Percentiles rank a stretch among this genome's conserved stretches.
phyloP scores from a whole-genome alignment of 2,888 invertebrate genomes.

The Nomada lathburiana region DNA sequence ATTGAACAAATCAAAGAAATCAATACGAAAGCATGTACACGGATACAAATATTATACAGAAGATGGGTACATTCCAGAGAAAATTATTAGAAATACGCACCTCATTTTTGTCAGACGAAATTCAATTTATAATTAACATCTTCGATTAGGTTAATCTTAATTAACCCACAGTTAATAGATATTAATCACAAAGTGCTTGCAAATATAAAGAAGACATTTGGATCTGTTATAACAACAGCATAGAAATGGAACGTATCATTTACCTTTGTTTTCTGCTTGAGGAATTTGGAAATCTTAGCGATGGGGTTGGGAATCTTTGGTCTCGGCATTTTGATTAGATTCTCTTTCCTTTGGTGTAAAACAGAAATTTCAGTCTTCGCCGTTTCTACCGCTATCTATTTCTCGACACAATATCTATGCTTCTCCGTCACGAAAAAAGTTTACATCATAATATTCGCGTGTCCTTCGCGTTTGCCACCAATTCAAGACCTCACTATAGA shows the following conservation, averaged over 20 bases:
- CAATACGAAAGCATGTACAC: too few species aligned
- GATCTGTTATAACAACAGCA: too few species aligned
- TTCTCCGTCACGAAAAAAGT: background rate
- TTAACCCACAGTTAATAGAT: too few species aligned
- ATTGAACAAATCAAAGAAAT: too few species aligned
- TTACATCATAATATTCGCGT: constrained; percentile 24
- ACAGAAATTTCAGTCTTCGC: background rate
- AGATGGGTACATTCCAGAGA: too few species aligned
- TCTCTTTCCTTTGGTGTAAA: background rate
- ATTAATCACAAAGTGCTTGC: too few species aligned
- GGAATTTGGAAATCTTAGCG: constrained; percentile 83
- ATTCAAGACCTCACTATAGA: constrained; percentile 4
- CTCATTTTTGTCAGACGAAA: too few species aligned
- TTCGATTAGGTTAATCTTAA: too few species aligned
- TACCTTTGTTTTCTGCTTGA: constrained; percentile 85
- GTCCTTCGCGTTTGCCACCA: background rate
- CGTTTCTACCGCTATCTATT: background rate
- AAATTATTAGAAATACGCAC: too few species aligned
- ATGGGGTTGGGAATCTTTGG: constrained; percentile 83
- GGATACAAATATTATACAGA: too few species aligned
- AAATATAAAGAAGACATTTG: background rate
- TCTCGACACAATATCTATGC: too few species aligned
- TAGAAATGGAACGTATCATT: constrained; percentile 15
- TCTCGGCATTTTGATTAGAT: constrained; percentile 81
- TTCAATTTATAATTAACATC: too few species aligned